Base-by-base conservation (phyloP, 1,140 invertebrate species). In the Achroia grisella region DNA sequence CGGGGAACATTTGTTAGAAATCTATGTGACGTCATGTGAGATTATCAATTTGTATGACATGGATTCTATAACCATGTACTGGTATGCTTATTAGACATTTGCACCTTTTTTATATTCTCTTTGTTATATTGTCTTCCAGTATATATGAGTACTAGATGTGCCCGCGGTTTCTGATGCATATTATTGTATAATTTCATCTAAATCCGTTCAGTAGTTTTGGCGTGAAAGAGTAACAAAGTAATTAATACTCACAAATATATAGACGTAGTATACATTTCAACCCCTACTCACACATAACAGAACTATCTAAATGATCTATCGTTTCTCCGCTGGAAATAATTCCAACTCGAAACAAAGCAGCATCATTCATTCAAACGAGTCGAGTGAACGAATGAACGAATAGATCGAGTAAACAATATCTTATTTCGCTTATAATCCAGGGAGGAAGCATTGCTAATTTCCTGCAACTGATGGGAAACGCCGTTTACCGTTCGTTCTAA, bases 331-430 rank as follows among this genome's bases (percentile, higher is more conserved):
- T 60, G 44, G 41, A 44, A 44, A 55, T 41, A 58, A 56, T 53
- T 56, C 39, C 35, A 37, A 8, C 44, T 29, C 37, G 44, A 59
- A 64, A 74, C 71, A 71, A 73, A 71, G 69, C 62, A 37, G 54
- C 56, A 64, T 65, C 64, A 59, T 68, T 72, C 60, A 65, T 65
- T 65, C 46, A 52, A 61, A 62, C 39, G 52, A 54, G 60, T 33
- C 39, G 43, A 59, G 55, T 48, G 56, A 72, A 66, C 57, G 66
- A 76, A 61, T 55, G 61, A 74, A 66, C 64, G 62, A 68, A 71
- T 66, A 70, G 71, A 74, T 79, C 63, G 70, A 59, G 71, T 78
- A 64, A 76, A 79, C 75, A 79, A 82, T 82, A 82, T 82, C 78
- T 82, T 82, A 76, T 82, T 79, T 82, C 57, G 66, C 73, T 23